Conservation (phyloP, 2,113 vertebrate species). For the Misgurnus anguillicaudatus region DNA sequence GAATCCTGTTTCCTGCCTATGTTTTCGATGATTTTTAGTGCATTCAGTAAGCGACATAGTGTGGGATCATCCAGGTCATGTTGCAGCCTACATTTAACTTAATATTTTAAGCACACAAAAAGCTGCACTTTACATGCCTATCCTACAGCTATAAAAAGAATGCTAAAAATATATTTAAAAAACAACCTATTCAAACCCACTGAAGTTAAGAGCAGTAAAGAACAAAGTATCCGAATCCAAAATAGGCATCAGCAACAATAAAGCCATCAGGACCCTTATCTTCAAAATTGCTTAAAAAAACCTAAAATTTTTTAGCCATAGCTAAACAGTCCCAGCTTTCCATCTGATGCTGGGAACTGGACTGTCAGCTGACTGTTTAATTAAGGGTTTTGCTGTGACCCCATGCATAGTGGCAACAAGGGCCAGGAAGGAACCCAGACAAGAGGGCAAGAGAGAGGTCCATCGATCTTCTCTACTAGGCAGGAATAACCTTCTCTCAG, state of each 20-base stretch:
- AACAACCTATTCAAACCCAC: too few species aligned
- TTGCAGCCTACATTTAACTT: too few species aligned
- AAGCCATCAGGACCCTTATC: not conserved
- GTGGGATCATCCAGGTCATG: too few species aligned
- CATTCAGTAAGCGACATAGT: too few species aligned
- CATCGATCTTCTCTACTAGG: constrained; percentile 25
- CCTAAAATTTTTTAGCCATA: not conserved
- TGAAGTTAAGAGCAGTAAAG: too few species aligned
- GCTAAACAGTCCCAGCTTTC: not conserved
- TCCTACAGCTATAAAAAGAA: too few species aligned
- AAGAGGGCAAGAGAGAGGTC: constrained; percentile 40
- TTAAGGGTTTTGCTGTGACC: constrained; percentile 47
- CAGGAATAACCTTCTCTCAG: constrained; percentile 29
- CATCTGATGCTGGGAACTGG: not conserved
- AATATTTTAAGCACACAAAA: too few species aligned
- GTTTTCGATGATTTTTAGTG: too few species aligned
- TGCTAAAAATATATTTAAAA: too few species aligned
- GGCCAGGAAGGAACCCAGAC: constrained; percentile 40
- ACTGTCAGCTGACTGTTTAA: constrained; percentile 48
- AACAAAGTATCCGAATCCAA: too few species aligned
- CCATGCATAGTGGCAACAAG: constrained; percentile 44
- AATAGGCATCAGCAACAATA: not conserved
- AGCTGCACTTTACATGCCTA: too few species aligned
- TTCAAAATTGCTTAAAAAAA: not conserved
- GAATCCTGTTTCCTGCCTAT: too few species aligned